phyloP scores from a whole-genome alignment of 2,113 vertebrate genomes.

The Gallinago paraguaiae region DNA sequence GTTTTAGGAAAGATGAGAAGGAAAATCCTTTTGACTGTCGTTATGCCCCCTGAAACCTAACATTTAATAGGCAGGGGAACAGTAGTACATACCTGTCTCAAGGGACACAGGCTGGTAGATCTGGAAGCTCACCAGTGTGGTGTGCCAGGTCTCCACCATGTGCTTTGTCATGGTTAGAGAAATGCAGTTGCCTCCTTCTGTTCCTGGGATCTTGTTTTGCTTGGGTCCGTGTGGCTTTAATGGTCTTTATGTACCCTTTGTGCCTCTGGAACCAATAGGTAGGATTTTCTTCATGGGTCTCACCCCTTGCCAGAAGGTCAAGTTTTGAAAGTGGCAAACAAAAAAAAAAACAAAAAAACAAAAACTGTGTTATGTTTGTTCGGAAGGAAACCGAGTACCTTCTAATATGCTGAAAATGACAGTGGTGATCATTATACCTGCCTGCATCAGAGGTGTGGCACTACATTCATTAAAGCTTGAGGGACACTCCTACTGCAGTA shows the following conservation, averaged over 20 bases:
- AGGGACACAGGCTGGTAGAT: fast-evolving
- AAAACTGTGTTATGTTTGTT: not conserved
- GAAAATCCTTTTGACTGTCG: not conserved
- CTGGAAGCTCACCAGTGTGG: not conserved
- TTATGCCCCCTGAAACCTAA: not conserved
- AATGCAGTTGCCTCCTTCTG: not conserved
- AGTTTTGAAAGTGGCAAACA: not conserved
- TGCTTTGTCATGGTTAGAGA: not conserved
- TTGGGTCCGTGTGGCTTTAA: not conserved
- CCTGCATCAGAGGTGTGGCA: not conserved
- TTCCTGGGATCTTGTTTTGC: not conserved
- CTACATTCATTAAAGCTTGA: not conserved
- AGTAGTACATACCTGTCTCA: too few species aligned
- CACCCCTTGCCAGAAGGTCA: not conserved
- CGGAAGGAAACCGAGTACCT: not conserved
- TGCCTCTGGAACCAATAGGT: not conserved
- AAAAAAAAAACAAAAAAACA: too few species aligned
- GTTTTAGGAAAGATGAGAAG: not conserved
- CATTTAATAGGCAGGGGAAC: too few species aligned
- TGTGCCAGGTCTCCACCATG: fast-evolving
- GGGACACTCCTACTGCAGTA: not conserved
- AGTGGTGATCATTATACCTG: not conserved
- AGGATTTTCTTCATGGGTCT: not conserved
- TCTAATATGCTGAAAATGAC: not conserved
- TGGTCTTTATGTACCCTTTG: not conserved